phyloP scores from a whole-genome alignment of 2,113 vertebrate species.

The Pangasianodon hypophthalmus region DNA sequence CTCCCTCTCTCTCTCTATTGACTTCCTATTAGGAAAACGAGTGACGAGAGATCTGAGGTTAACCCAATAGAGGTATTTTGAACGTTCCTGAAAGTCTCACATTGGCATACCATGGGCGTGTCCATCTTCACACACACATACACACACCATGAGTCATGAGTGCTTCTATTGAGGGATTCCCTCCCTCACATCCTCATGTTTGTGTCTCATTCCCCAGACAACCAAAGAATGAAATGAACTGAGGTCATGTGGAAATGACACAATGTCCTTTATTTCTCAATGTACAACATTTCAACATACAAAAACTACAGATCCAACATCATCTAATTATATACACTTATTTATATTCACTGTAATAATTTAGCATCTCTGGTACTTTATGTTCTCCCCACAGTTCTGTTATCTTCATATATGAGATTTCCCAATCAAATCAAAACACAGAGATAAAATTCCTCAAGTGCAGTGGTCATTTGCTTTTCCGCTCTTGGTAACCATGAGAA shows the following conservation, averaged over 20 bases:
- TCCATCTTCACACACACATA: neutral
- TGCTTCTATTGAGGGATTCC: constrained; percentile 29
- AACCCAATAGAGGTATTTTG: constrained; percentile 17
- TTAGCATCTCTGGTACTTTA: neutral
- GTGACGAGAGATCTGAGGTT: neutral
- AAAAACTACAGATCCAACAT: too few species aligned
- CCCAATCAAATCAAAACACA: neutral
- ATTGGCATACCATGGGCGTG: constrained; percentile 22
- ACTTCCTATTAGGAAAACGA: constrained; percentile 31
- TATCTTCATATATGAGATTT: neutral
- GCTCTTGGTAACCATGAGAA: constrained; percentile 52
- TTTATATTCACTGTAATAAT: neutral
- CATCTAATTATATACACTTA: neutral
- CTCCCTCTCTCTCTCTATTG: constrained; percentile 16
- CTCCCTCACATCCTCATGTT: constrained; percentile 42
- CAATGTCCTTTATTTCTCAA: neutral
- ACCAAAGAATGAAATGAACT: constrained; percentile 45
- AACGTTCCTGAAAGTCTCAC: constrained; percentile 44
- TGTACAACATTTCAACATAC: neutral
- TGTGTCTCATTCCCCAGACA: constrained; percentile 60
- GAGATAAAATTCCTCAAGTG: constrained; percentile 38
- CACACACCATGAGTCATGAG: constrained; percentile 24
- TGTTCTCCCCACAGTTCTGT: neutral
- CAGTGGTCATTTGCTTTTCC: constrained; percentile 25
- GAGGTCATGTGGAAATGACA: neutral